Evolutionary conservation across 2,888 invertebrate genomes (phyloP), one percentile per base, ranked within the genome.

Genomic region (Drosophila rubida): DNA sequence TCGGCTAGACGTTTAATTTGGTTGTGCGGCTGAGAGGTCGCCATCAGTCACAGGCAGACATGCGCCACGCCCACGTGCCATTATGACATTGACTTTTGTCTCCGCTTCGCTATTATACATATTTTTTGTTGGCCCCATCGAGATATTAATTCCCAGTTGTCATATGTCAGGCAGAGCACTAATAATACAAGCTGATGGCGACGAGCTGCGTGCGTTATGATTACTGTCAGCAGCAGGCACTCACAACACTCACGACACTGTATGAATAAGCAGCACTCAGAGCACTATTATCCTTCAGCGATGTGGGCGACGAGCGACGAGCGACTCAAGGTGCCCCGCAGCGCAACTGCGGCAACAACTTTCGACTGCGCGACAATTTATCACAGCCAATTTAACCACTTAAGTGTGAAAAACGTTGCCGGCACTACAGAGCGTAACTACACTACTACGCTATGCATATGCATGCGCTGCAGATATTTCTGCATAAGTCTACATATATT

Each of bases 351-450:
- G 76, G 72, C 83, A 83, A 61, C 73, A 75, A 75, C 85, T 83
- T 78, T 80, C 41, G 72, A 80, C 79, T 69, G 77, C 64, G 79
- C 82, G 82, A 79, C 87, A 88, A 88, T 88, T 87, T 87, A 87
- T 87, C 88, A 84, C 87, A 84, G 85, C 84, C 87, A 86, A 87
- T 87, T 87, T 87, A 88, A 88, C 85, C 85, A 84, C 82, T 88
- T 87, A 87, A 87, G 83, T 86, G 83, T 76, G 80, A 81, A 82
- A 82, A 84, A 82, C 78, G 84, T 75, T 80, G 73, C 67, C 65
- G 48, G 55, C 25, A 25, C 25, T 6, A 25, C 6, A 60, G 68
- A 51, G 19, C n/a, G n/a, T 68, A 61, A 19, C 19, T 62, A 60
- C 68, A 25, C 25, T 7, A 25, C 1, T 19, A 19, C 3, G 19